Base-by-base conservation (phyloP, 2,113 vertebrate species). In the Eclectus roratus region DNA sequence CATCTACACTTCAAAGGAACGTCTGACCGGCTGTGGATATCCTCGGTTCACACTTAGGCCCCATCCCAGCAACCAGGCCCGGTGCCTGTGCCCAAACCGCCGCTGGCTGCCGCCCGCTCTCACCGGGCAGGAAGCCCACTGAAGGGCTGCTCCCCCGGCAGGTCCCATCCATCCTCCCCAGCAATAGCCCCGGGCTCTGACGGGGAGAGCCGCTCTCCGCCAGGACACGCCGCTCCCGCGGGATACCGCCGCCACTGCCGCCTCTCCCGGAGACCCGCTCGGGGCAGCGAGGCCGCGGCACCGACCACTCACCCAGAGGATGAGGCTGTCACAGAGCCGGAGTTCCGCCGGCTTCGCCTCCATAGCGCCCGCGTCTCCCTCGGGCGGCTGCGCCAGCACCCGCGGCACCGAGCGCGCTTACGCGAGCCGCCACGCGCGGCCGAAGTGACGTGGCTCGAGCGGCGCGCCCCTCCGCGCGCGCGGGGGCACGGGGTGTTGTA, bases 281-380 rank as follows among this genome's bases (percentile, higher is more conserved):
- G 7, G 23, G 50, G 16, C 37, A 19, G n/a, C 37, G 13, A 4
- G 23, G 41, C 17, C 23, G 39, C 20, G 9, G 16, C 29, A 35
- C 6, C 41, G 33, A 43, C 25, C 73, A 73, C 98, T 98, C 96
- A 98, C 98, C 98, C 98, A 98, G 72, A 98, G 97, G 86, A 98
- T 96, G 95, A 98, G 98, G 97, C 98, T 98, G 96, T 98, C 98
- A 46, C 98, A 98, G 33, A 98, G 97, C 80, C 52, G 88, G 52
- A 93, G 96, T 20, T 96, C 95, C 21, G 63, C 78, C 49, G 96
- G 74, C 9, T 97, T 98, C 95, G 49, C 82, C 90, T 94, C 96
- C 96, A 98, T 98, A 91, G 72, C 80, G 56, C 17, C 39, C 19
- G 74, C 70, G 37, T 7, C 35, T 13, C 85, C 49, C 7, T 41